Conservation (phyloP, 1,140 invertebrate genomes). For the Homarus americanus region DNA sequence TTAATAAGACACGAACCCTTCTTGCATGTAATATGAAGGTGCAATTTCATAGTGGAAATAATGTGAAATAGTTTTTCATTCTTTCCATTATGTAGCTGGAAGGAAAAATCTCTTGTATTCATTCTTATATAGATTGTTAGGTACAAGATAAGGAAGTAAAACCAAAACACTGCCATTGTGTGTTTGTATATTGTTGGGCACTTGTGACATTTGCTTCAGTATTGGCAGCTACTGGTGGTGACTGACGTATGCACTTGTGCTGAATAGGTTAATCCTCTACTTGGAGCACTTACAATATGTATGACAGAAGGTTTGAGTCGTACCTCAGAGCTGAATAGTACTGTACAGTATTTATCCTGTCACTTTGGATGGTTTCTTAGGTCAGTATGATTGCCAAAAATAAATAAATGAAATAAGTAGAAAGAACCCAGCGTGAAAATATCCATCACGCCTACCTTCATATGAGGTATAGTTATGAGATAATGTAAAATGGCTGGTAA, state of each 20-base stretch:
- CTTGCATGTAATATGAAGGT: slow-evolving; percentile 37
- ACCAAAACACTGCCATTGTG: slow-evolving; percentile 69
- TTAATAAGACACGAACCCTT: neutral
- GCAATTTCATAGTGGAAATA: slow-evolving; percentile 51
- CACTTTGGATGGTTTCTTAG: neutral
- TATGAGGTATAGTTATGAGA: neutral
- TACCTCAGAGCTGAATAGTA: neutral
- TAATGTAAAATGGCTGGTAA: neutral
- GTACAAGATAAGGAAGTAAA: slow-evolving; percentile 40
- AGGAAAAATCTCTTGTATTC: slow-evolving; percentile 17
- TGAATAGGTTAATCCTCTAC: neutral
- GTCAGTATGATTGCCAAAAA: neutral
- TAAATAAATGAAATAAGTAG: neutral
- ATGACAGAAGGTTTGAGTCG: neutral
- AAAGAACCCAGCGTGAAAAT: neutral
- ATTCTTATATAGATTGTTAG: slow-evolving; percentile 30
- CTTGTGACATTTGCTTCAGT: neutral
- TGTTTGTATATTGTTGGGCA: slow-evolving; percentile 60
- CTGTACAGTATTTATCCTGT: neutral
- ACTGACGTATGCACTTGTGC: neutral
- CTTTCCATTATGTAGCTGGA: slow-evolving; percentile 40
- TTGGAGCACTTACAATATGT: neutral
- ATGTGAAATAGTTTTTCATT: slow-evolving; percentile 37
- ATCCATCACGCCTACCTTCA: neutral
- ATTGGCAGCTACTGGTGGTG: slow-evolving; percentile 12